Conservation (phyloP, 2,113 vertebrate species). For the Nematolebias whitei region DNA sequence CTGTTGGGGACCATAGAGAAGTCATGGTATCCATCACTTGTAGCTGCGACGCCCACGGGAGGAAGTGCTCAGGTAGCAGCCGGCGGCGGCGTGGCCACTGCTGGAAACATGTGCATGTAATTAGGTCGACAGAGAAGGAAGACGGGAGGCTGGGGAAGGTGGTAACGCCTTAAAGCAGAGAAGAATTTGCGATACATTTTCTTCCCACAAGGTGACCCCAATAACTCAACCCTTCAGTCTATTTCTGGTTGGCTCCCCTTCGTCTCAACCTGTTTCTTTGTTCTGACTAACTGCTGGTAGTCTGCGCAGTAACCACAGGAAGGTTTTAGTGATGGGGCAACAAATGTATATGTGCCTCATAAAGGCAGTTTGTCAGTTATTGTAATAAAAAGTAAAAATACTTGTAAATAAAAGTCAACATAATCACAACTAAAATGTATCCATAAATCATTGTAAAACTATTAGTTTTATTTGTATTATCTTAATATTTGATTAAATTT, state of each 20-base stretch:
- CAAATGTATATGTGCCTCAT: constrained; percentile 1
- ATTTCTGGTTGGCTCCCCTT: constrained; percentile 78
- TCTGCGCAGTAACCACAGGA: constrained; percentile 55
- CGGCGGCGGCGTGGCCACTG: constrained; percentile 66
- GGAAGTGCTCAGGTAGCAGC: constrained; percentile 72
- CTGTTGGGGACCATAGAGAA: constrained; percentile 73
- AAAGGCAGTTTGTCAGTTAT: no score
- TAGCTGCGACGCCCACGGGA: constrained; percentile 79
- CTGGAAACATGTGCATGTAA: constrained; percentile 80
- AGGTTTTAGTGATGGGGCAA: constrained; percentile 46
- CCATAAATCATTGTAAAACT: no score
- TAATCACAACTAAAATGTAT: background rate
- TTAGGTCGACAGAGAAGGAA: constrained; percentile 83
- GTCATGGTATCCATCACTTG: constrained; percentile 81
- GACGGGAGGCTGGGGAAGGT: constrained; percentile 75
- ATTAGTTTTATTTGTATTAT: no score
- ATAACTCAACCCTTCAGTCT: constrained; percentile 83
- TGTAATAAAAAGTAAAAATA: background rate
- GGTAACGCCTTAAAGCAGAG: constrained; percentile 77
- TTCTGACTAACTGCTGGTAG: constrained; percentile 73
- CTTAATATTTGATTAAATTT: background rate
- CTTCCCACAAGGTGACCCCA: constrained; percentile 85
- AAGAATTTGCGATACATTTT: constrained; percentile 78
- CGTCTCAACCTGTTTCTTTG: constrained; percentile 69
- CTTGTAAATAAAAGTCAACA: background rate